phyloP scores from a whole-genome alignment of 2,888 invertebrate genomes.

The Gandaritis pyraliata region DNA sequence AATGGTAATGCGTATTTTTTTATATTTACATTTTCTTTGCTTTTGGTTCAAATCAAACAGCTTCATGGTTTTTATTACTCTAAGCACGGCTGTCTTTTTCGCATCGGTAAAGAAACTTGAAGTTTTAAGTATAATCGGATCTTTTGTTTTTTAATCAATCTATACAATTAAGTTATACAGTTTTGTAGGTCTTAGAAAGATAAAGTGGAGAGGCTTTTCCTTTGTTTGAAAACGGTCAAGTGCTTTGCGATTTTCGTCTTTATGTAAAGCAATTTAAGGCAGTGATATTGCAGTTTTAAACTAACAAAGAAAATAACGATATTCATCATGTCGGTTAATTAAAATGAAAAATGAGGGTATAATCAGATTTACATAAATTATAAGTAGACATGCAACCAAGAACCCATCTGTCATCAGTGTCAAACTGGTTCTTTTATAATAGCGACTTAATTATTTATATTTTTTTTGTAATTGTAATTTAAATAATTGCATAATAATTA shows the following conservation, averaged over 20 bases:
- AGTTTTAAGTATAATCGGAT: conserved; percentile 23
- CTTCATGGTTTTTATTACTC: not conserved
- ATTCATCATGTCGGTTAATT: too few relatives aligned
- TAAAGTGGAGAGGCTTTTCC: not conserved
- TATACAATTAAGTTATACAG: conserved; percentile 16
- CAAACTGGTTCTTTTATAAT: too few relatives aligned
- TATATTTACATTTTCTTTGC: too few relatives aligned
- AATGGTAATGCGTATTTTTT: too few relatives aligned
- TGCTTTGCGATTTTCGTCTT: not conserved
- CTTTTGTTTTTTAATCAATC: conserved; percentile 26
- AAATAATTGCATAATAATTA: too few relatives aligned
- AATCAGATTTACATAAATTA: not conserved
- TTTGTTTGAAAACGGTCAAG: conserved; percentile 5
- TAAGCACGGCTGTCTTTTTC: conserved; percentile 43
- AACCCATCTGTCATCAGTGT: too few relatives aligned
- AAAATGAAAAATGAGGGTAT: too few relatives aligned
- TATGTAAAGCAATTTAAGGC: not conserved
- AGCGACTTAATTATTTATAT: too few relatives aligned
- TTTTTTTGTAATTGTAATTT: too few relatives aligned
- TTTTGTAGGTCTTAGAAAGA: conserved; percentile 3
- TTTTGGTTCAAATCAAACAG: not conserved
- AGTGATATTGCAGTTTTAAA: not conserved
- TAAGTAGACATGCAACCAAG: too few relatives aligned
- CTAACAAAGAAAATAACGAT: too few relatives aligned
- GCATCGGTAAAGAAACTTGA: conserved; percentile 50